phyloP scores from a whole-genome alignment of 2,797 vertebrate species.

The Eleutherodactylus coqui region DNA sequence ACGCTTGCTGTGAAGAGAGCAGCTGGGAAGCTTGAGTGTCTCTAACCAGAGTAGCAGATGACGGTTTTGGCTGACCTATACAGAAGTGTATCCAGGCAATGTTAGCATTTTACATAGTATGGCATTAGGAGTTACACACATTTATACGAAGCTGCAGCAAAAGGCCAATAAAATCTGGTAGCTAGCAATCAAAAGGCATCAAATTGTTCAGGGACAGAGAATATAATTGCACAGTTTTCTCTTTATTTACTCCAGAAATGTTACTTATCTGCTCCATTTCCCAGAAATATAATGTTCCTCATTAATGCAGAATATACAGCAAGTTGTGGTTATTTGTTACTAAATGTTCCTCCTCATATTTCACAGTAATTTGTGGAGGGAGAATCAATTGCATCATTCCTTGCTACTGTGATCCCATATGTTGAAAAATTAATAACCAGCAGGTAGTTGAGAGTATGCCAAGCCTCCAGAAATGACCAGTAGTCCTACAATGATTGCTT shows the following conservation, averaged over 20 bases:
- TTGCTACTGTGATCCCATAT: conserved; percentile 98
- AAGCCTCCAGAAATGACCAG: conserved; percentile 95
- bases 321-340: conserved; percentile 71
- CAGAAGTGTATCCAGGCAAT: background rate
- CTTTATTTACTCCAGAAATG: background rate
- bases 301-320: conserved; percentile 57
- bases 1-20: conserved; percentile 55
- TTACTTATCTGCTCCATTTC: background rate
- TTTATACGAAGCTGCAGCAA: background rate
- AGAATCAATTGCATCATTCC: conserved; percentile 90
- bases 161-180: background rate
- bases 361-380: conserved; percentile 74
- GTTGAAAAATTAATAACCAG: conserved; percentile 99
- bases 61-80: background rate
- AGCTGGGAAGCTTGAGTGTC: conserved; percentile 53
- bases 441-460: conserved; percentile 97
- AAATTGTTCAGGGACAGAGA: background rate
- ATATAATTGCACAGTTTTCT: background rate
- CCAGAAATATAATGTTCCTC: background rate
- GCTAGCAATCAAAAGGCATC: background rate
- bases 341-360: conserved; percentile 73
- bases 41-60: conserved; percentile 57
- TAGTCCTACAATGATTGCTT: conserved; percentile 94
- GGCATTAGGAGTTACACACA: background rate
- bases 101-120: background rate